phyloP scores from a whole-genome alignment of 2,113 vertebrate species.

The Gallinago undulata region DNA sequence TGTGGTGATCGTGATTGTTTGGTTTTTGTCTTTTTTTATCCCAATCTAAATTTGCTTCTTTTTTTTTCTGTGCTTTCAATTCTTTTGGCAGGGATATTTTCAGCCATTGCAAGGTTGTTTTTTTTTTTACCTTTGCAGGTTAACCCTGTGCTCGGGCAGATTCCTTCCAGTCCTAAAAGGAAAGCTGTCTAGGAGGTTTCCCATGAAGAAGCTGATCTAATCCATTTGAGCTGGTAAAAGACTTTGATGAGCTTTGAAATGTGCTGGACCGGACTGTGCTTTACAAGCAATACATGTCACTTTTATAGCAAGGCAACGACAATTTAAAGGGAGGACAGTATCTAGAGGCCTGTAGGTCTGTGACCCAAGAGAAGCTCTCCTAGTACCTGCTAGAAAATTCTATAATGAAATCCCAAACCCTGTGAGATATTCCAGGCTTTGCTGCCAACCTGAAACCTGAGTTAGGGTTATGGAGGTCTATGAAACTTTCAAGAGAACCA shows the following conservation, averaged over 20 bases:
- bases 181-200: neutral
- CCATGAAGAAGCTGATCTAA: neutral
- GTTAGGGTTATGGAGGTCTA: constrained; percentile 5
- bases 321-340: neutral
- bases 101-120: neutral
- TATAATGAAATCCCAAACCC: constrained; percentile 32
- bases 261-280: neutral
- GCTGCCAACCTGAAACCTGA: constrained; percentile 48
- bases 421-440: neutral
- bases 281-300: neutral
- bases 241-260: neutral
- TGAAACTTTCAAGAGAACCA: constrained; percentile 53
- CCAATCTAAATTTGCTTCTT: neutral
- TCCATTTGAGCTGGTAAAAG: constrained; percentile 6
- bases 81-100: neutral
- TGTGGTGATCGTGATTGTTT: neutral
- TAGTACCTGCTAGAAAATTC: neutral
- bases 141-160: neutral
- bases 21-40: neutral
- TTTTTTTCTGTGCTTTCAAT: neutral
- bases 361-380: neutral
- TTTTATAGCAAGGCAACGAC: neutral
- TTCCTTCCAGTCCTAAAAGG: neutral
- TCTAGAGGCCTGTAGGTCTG: neutral
- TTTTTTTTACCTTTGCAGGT: neutral